Evolutionary conservation across 2,888 invertebrate species (phyloP), one percentile per base, ranked within the genome.

Genomic region (Drosophila greeni): DNA sequence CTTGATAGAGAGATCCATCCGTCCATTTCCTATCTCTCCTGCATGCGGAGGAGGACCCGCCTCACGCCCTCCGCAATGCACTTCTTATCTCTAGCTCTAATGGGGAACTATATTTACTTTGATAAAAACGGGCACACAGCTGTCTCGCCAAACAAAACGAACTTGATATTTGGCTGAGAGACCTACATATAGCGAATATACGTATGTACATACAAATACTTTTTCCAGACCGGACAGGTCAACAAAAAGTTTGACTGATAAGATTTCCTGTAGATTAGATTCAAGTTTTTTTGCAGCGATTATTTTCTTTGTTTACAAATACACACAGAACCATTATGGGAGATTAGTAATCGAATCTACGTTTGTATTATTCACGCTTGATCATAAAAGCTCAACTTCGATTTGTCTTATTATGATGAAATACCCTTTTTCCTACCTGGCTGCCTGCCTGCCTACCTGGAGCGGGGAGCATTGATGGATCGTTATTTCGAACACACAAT

Each of bases 231-330:
- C 64, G 61, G 62, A 48, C 55, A 66, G 76, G 81, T 76, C 76
- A 76, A 77, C 69, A 80, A 67, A 76, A 76, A 66, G 43, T 72
- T 49, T 48, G 55, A 56, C 68, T 75, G 76, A 76, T 76, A 76
- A 77, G 69, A 67, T 74, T 66, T 42, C 49, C 49, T 31, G 33
- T 33, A 64, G 78, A 75, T 75, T 75, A 75, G 72, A 73, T 72
- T 74, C 47, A 48, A 67, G 52, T 64, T 70, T 53, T 54, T 64
- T 53, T 37, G 45, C 45, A 20, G 40, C 51, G 70, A 69, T 70
- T 69, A 56, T 70, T 59, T 56, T 67, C 66, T 67, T 67, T 67
- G 66, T 67, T 68, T 55, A 66, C 66, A 43, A 66, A 66, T 57
- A 47, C 66, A 45, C 51, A 31, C 39, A 31, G 16, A 58, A 52